Base-by-base conservation (phyloP, 1,140 invertebrate species). In the Antheraea mylitta region DNA sequence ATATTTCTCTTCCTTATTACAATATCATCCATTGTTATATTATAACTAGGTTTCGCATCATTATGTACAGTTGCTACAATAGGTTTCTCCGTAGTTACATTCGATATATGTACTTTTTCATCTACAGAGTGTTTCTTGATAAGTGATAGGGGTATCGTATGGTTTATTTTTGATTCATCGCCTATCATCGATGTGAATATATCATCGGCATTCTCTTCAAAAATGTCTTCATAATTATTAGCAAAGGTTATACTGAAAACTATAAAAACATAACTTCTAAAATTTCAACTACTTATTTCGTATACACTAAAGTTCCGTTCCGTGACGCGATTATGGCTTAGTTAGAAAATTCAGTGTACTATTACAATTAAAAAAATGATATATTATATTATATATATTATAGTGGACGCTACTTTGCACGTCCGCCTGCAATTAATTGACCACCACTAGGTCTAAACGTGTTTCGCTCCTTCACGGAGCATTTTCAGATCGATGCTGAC, bases 131-230 rank as follows among this genome's bases (percentile, higher is more conserved):
- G 45, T 42, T 65, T 53, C 60, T 61, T 65, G 3, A 18, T 45
- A 65, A n/a, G 10, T 16, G 38, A 16, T 48, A 48, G 11, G 9
- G 38, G 38, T 18, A 19, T 48, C 22, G 71, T 60, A 36, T 71
- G 58, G 10, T 38, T 68, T n/a, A 63, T 58, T 70, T 36, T 63
- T 30, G 71, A 73, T 11, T 71, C 48, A 7, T 70, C 67, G 37
- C 65, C 48, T 4, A 78, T n/a, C n/a, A 74, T 64, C 48, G 64
- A 61, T 9, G 73, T 38, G 11, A 80, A 71, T 4, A 75, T 53
- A 0, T 74, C 73, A 30, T 80, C 79, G n/a, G 71, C 71, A 22
- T 70, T 66, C 67, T 73, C 19, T 0, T 75, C 68, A 13, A 71
- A 78, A 3, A 72, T 18, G 48, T 76, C 69, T 18, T 70, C 45